These are phyloP conservation scores for Calliopsis andreniformis DNA, from an alignment of 1,140 invertebrate genomes.

Conservation along the genomic window DNA sequence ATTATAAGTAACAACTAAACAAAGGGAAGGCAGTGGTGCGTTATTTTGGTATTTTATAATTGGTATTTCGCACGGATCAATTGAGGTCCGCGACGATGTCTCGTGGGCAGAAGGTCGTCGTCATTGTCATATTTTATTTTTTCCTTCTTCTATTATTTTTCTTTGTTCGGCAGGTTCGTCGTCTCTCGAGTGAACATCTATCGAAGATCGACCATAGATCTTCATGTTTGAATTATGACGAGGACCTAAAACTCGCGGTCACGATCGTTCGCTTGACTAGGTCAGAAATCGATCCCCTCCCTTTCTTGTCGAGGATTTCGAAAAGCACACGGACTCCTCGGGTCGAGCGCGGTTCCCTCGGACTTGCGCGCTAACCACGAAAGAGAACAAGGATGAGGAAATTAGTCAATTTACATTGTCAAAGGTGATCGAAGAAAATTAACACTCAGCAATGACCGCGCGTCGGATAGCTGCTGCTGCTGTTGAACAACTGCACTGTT, in stretches of 20 bases:
- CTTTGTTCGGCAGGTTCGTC: background rate
- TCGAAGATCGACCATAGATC: background rate
- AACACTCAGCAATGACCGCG: slow-evolving; percentile 25
- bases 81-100: slow-evolving; percentile 31
- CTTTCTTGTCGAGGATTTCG: slow-evolving; percentile 5
- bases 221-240: slow-evolving; percentile 21
- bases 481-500: too few species aligned
- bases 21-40: slow-evolving; percentile 78
- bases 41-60: slow-evolving; percentile 74
- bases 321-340: slow-evolving; percentile 1
- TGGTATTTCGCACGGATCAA: slow-evolving; percentile 62
- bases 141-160: background rate
- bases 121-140: background rate
- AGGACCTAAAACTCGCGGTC: slow-evolving; percentile 37
- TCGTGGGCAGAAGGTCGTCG: slow-evolving; percentile 37
- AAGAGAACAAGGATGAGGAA: slow-evolving; percentile 46
- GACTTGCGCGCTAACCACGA: slow-evolving; percentile 30
- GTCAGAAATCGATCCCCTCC: slow-evolving; percentile 15
- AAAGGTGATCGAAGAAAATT: slow-evolving; percentile 8
- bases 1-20: slow-evolving; percentile 61
- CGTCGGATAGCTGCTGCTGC: slow-evolving; percentile 8
- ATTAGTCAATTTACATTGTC: slow-evolving; percentile 34
- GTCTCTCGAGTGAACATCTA: background rate
- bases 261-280: slow-evolving; percentile 41
- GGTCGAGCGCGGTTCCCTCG: background rate